Base-by-base conservation (phyloP, 2,797 vertebrate species). In the Acomys russatus region DNA sequence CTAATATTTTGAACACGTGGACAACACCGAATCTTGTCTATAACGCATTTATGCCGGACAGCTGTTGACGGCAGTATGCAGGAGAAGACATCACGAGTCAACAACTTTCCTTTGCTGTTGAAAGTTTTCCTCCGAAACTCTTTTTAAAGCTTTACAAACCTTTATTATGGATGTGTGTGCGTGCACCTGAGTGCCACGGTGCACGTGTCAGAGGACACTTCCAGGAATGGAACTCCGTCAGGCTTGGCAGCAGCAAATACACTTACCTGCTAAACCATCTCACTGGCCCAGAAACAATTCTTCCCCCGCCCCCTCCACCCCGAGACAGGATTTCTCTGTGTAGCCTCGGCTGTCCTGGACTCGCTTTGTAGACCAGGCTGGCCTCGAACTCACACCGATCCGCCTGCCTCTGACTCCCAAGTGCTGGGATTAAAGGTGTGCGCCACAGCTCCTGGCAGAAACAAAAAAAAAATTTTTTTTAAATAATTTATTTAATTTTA, bases 1-100 rank as follows among this genome's bases (percentile, higher is more conserved):
- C 70, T 83, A 78, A 91, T 84, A 93, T 49, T 87, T 87, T 74
- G n/a, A 86, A 35, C 74, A n/a, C 49, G 33, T 87, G 74, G 44
- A 44, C 44, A 44, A 4, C 44, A 44, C 44, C 44, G 44, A 44
- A 90, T 92, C 18, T 9, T 83, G 4, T 66, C 51, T 63, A 23
- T n/a, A 70, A 86, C 54, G 68, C 2, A 25, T 54, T 59, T 90
- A 79, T 49, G 68, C 23, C 15, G 64, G n/a, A 64, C 38, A 51
- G 73, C 91, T 15, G 17, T 56, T 56, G 56, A 56, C 63, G 35
- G 44, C 44, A 44, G 44, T 44, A 44, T 44, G 44, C 44, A 44
- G 44, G 3, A 44, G 44, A 44, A 44, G 44, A 44, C 44, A 44
- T 44, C 44, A 44, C 44, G 20, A 82, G 73, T 86, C 87, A 91